Evolutionary conservation across 2,888 invertebrate species (phyloP).

Genomic region (Lapara coniferarum): DNA sequence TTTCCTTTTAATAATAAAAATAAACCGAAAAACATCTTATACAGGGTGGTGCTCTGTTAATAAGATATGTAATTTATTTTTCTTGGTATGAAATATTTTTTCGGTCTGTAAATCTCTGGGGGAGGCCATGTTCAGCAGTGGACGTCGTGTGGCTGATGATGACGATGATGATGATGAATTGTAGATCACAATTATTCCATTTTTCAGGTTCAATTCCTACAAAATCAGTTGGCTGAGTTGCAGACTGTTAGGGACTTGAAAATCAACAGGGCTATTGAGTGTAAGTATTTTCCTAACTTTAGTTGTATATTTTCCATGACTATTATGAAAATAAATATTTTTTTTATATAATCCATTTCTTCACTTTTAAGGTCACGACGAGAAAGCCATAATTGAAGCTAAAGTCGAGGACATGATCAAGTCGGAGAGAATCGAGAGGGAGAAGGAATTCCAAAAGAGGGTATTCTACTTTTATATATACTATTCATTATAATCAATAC

Average conservation of each 20-base stretch:
- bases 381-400: slow-evolving; percentile 74
- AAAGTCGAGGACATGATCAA: slow-evolving; percentile 89
- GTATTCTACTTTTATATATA: slow-evolving; percentile 61
- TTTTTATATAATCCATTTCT: neutral
- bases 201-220: slow-evolving; percentile 67
- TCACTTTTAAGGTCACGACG: slow-evolving; percentile 63
- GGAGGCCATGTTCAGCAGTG: too few relatives aligned
- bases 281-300: slow-evolving; percentile 52
- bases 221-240: slow-evolving; percentile 71
- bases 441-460: slow-evolving; percentile 88
- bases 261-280: slow-evolving; percentile 74
- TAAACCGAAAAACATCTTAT: too few relatives aligned
- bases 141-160: too few relatives aligned
- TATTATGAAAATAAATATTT: too few relatives aligned
- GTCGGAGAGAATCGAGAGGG: slow-evolving; percentile 86
- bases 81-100: neutral
- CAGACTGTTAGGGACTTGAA: slow-evolving; percentile 69
- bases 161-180: too few relatives aligned
- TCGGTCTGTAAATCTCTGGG: too few relatives aligned
- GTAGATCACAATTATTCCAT: neutral
- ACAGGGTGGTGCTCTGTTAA: too few relatives aligned
- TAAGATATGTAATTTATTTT: neutral
- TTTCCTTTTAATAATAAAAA: too few relatives aligned
- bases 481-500: too few relatives aligned
- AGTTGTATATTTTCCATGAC: neutral